Base-by-base conservation (phyloP, 2,113 vertebrate species). In the Syngnathus floridae region DNA sequence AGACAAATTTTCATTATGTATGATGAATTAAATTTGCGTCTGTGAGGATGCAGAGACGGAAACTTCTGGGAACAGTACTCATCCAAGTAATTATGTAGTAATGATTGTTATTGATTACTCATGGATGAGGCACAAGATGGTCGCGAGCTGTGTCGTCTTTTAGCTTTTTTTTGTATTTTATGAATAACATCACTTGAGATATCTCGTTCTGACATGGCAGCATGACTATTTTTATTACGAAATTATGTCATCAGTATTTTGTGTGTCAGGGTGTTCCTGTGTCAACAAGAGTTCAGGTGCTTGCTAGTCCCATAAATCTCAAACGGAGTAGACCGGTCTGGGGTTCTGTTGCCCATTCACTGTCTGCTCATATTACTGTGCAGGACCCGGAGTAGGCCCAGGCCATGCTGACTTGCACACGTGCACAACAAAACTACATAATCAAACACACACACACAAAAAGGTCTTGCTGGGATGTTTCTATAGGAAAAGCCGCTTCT, bases 281-380 rank as follows among this genome's bases (percentile, higher is more conserved):
- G 40, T 71, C 43, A 67, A 60, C 64, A 69, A 74, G 80, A 76
- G 78, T 82, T 85, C 80, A 87, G 73, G 78, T 79, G 77, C 45
- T 57, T 37, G 67, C 68, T 76, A 81, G 73, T 81, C 74, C 72
- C 75, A 87, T 85, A 82, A 48, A 82, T 85, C 81, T 86, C 70
- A 64, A 74, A 81, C n/a, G 31, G 51, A 78, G 75, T 77, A 79
- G 83, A 85, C 84, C 82, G 78, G 76, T 83, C 82, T 78, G 78
- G 77, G 77, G 82, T 80, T 85, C 81, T 88, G 85, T 75, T 81
- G 78, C 79, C 67, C 78, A 80, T 84, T 74, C 71, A 80, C 80
- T 86, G 83, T 84, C 79, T 83, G 73, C 74, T 86, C 78, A 82
- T 75, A 84, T 87, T 86, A 85, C 73, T 79, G 79, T 80, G 74